Conservation (phyloP, 2,888 invertebrate genomes). For the Papilio gigon region DNA sequence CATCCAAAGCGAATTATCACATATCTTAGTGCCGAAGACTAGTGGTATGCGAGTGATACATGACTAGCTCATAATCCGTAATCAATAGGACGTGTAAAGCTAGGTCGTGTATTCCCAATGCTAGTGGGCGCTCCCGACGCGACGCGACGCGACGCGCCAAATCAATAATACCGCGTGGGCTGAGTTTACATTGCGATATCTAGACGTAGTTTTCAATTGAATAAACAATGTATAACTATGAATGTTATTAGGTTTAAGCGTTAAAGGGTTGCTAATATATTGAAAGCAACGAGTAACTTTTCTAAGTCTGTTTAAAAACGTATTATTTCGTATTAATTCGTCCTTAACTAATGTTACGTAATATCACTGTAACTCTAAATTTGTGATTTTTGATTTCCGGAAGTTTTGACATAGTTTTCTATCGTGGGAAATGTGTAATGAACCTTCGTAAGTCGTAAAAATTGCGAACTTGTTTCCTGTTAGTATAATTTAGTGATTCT, state of each 20-base stretch:
- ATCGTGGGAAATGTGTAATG: slow-evolving; percentile 4
- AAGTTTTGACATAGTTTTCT: slow-evolving; percentile 1
- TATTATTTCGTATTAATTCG: neutral
- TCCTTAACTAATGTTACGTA: neutral
- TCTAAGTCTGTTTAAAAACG: neutral
- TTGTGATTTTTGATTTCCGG: slow-evolving; percentile 9
- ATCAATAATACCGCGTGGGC: slow-evolving; percentile 5
- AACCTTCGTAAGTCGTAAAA: neutral
- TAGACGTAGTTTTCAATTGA: neutral
- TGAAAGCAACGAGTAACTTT: too few relatives aligned
- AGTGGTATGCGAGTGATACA: neutral
- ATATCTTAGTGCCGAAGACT: neutral
- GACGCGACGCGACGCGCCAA: too few relatives aligned
- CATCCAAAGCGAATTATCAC: neutral
- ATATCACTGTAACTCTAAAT: neutral
- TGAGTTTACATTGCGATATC: neutral
- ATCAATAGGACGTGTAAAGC: slow-evolving; percentile 12
- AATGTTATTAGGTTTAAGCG: too few relatives aligned
- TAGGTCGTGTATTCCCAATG: neutral
- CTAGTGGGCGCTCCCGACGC: slow-evolving; percentile 1
- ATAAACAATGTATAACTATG: too few relatives aligned
- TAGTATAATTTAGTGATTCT: neutral
- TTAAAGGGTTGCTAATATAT: neutral
- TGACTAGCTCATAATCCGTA: slow-evolving; percentile 9
- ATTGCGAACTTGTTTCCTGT: slow-evolving; percentile 14